Conservation (phyloP, 2,797 vertebrate genomes). For the Myotis planiceps region DNA sequence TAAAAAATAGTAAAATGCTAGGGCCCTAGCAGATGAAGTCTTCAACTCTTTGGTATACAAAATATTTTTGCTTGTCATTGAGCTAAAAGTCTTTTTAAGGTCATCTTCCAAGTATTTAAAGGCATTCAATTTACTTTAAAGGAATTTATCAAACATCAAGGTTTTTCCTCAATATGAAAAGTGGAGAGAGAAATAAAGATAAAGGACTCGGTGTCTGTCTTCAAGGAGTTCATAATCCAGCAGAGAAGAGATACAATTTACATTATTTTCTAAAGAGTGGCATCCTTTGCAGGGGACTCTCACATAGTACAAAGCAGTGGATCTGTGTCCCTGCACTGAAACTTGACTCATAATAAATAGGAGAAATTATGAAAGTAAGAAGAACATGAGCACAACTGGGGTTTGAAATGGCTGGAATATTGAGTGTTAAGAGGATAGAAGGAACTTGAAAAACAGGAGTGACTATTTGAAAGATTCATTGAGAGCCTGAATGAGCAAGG, state of each 20-base stretch:
- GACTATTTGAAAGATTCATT: neutral
- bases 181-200: neutral
- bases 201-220: neutral
- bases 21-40: neutral
- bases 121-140: neutral
- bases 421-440: neutral
- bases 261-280: neutral
- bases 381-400: neutral
- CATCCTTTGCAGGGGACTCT: neutral
- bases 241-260: neutral
- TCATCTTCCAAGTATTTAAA: slow-evolving; percentile 17
- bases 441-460: neutral
- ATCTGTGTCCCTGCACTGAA: neutral
- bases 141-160: slow-evolving; percentile 6
- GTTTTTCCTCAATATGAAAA: neutral
- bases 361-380: neutral
- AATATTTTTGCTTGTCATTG: neutral
- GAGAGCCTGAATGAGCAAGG: neutral
- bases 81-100: neutral
- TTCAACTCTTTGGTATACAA: neutral
- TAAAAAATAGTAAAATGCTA: neutral
- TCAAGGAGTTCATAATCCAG: neutral
- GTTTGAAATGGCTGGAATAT: neutral
- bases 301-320: neutral
- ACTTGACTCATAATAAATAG: neutral